Percentiles rank a stretch among this genome's conserved stretches.
Evolutionary conservation across 2,888 invertebrate species (phyloP).

Genomic region (Tryphoninae sp.): DNA sequence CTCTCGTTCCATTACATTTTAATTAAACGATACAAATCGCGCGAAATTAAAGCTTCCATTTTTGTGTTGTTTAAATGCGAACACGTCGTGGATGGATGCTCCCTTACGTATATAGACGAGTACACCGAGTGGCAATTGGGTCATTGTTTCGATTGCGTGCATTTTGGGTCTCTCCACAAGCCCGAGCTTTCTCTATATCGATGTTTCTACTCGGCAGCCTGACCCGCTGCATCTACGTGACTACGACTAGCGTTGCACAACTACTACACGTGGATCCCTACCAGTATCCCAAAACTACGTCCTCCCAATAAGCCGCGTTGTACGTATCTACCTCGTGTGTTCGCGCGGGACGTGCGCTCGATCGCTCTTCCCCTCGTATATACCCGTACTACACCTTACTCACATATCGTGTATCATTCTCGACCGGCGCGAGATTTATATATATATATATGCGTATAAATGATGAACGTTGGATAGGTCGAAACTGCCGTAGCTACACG

Average conservation of each 20-base stretch:
- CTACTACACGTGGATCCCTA: conserved; percentile 15
- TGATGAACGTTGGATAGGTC: conserved; percentile 12
- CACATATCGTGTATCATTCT: conserved; percentile 29
- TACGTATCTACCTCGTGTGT: not conserved
- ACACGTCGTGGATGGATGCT: not conserved
- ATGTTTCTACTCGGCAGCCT: conserved; percentile 28
- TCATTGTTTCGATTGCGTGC: conserved; percentile 75
- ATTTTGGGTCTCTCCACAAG: conserved; percentile 18
- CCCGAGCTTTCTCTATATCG: conserved; percentile 7
- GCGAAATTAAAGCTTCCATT: not conserved
- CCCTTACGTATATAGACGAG: not conserved
- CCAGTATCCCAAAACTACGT: not conserved
- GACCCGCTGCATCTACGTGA: not conserved
- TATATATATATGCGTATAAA: not conserved
- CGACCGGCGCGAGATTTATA: conserved; percentile 11
- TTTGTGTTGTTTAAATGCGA: no score
- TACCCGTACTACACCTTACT: not conserved
- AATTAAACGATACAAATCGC: not conserved
- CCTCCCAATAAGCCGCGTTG: conserved; percentile 6
- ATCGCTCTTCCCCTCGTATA: conserved; percentile 8
- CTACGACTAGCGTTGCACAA: conserved; percentile 22
- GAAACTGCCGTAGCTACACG: conserved; percentile 5
- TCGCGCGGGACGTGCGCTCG: not conserved
- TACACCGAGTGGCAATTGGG: conserved; percentile 71
- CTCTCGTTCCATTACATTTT: no score